Percentiles rank a stretch among this genome's conserved stretches.
Evolutionary conservation across 23 tunicate genomes (phyloP).

Genomic region (Aplidium turbinatum): DNA sequence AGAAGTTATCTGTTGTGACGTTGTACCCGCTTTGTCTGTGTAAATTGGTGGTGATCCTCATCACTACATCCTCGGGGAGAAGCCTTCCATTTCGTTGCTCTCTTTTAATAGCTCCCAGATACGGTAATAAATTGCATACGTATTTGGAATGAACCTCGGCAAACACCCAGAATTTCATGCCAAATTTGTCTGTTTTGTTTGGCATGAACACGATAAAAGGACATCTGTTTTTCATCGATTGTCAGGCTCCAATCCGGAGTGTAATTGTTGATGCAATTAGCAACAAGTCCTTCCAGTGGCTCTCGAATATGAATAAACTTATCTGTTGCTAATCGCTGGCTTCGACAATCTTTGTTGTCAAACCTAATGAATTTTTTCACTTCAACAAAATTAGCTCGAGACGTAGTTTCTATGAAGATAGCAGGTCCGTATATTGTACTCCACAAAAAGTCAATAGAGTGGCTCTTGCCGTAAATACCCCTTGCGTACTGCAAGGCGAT

Average conservation of each 20-base stretch:
- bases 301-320: constrained; percentile 10
- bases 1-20: constrained; percentile 25
- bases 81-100: constrained; percentile 8
- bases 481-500: constrained; percentile 15
- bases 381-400: constrained; percentile 12
- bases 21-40: constrained; percentile 15
- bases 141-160: constrained; percentile 17
- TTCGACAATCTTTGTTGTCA: constrained; percentile 30
- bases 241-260: constrained; percentile 21
- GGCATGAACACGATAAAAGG: constrained; percentile 31
- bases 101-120: constrained; percentile 20
- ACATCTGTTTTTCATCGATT: constrained; percentile 25
- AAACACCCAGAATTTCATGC: not conserved
- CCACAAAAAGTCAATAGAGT: constrained; percentile 38
- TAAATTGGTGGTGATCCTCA: constrained; percentile 23
- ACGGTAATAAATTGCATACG: constrained; percentile 23
- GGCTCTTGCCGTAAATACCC: constrained; percentile 28
- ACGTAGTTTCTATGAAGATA: constrained; percentile 27
- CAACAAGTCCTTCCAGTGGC: constrained; percentile 9
- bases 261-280: constrained; percentile 20
- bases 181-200: constrained; percentile 19
- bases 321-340: not conserved
- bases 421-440: constrained; percentile 16
- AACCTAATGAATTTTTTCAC: constrained; percentile 21
- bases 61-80: constrained; percentile 20